phyloP scores from a whole-genome alignment of 2,797 vertebrate species.

The Decapterus maruadsi region DNA sequence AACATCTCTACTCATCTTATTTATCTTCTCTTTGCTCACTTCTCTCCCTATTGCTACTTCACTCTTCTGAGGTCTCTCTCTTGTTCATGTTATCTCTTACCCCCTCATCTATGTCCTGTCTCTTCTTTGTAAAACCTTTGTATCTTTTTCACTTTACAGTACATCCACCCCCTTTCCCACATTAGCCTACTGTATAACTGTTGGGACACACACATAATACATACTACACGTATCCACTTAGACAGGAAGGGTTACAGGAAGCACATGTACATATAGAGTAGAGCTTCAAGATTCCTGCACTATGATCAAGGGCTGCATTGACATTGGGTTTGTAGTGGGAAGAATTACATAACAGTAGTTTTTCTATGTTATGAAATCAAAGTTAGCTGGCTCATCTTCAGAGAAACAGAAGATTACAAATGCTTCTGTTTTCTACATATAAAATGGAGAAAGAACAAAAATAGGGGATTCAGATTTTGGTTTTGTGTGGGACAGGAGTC shows the following conservation, averaged over 20 bases:
- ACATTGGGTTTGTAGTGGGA: slow-evolving; percentile 21
- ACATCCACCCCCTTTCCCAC: background rate
- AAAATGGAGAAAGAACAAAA: slow-evolving; percentile 39
- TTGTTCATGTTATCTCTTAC: background rate
- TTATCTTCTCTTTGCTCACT: slow-evolving; percentile 18
- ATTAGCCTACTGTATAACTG: background rate
- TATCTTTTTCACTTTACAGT: background rate
- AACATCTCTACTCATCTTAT: slow-evolving; percentile 36
- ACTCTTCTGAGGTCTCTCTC: background rate
- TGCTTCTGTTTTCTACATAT: slow-evolving; percentile 30
- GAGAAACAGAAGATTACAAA: slow-evolving; percentile 47
- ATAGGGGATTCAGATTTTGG: background rate
- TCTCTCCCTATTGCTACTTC: background rate
- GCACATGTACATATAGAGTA: slow-evolving; percentile 1
- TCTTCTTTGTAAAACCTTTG: background rate
- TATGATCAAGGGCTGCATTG: slow-evolving; percentile 16
- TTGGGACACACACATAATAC: background rate
- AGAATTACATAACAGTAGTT: slow-evolving; percentile 5
- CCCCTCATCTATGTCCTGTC: background rate
- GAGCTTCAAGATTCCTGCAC: slow-evolving; percentile 13
- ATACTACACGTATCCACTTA: background rate
- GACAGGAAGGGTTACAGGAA: background rate
- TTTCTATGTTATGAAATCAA: slow-evolving; percentile 37
- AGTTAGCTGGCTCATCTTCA: slow-evolving; percentile 46
- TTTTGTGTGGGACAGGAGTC: slow-evolving; percentile 42